Percentiles rank a stretch among this genome's conserved stretches.
Evolutionary conservation across 2,797 vertebrate species (phyloP).

Genomic region (Alauda arvensis): DNA sequence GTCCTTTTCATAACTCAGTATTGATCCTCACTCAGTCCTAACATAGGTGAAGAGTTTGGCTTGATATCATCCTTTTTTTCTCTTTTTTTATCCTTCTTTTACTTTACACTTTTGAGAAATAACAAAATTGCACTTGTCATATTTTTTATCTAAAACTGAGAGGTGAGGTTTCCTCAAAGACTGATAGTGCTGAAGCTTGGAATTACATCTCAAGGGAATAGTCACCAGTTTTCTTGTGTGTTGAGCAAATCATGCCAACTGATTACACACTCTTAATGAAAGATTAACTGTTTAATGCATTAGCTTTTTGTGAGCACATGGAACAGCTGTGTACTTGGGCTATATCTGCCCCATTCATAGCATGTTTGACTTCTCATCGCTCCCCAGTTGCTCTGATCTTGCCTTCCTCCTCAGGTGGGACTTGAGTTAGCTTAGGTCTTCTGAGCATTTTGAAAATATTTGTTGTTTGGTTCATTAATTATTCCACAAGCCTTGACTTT

Average conservation of each 20-base stretch:
- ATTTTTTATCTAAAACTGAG: neutral
- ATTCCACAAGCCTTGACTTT: constrained; percentile 24
- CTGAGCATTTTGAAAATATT: constrained; percentile 35
- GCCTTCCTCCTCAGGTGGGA: constrained; percentile 34
- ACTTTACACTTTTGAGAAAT: neutral
- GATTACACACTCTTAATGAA: constrained; percentile 63
- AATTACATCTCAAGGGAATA: constrained; percentile 23
- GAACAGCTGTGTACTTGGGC: constrained; percentile 44
- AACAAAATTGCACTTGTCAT: neutral
- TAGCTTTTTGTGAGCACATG: constrained; percentile 40
- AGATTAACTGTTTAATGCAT: constrained; percentile 66
- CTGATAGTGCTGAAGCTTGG: neutral
- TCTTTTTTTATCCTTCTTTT: neutral
- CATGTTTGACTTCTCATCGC: constrained; percentile 16
- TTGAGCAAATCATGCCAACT: constrained; percentile 53
- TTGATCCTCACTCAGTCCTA: neutral
- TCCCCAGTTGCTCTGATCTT: constrained; percentile 42
- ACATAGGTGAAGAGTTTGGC: neutral
- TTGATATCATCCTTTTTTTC: neutral
- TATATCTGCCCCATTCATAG: neutral
- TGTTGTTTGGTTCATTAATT: constrained; percentile 49
- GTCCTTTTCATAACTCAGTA: neutral
- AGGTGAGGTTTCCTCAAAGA: neutral
- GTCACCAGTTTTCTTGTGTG: constrained; percentile 29
- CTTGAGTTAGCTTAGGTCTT: constrained; percentile 38